These are phyloP conservation scores for Tamias sibiricus DNA, from an alignment of 2,113 vertebrate genomes.

Conservation along the genomic window DNA sequence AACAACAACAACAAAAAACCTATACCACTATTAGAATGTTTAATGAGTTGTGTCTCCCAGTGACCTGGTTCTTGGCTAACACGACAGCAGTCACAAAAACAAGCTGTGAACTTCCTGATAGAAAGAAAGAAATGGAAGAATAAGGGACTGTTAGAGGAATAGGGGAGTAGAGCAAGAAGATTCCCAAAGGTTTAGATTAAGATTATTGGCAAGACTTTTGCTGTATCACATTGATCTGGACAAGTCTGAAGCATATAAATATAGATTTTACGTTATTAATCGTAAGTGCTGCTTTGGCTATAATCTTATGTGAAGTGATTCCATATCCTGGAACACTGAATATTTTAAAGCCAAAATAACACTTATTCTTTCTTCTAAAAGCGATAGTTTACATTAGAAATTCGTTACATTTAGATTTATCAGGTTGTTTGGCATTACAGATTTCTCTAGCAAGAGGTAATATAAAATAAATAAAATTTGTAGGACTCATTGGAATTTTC, in stretches of 20 bases:
- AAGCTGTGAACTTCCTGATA: not conserved
- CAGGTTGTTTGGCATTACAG: not conserved
- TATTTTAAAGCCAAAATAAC: constrained; percentile 34
- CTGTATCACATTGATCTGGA: not conserved
- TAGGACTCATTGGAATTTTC: not conserved
- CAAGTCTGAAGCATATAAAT: constrained; percentile 17
- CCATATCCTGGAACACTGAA: not conserved
- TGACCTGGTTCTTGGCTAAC: constrained; percentile 13
- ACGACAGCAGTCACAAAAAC: not conserved
- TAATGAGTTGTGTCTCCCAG: constrained; percentile 28
- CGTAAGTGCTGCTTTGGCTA: not conserved
- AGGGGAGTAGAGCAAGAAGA: not conserved
- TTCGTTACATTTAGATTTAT: not conserved
- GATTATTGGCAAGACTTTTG: not conserved
- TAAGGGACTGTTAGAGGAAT: not conserved
- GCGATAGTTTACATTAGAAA: not conserved
- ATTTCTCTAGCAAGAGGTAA: not conserved
- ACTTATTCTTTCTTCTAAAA: constrained; percentile 35
- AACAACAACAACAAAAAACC: too few relatives aligned
- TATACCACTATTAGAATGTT: not conserved
- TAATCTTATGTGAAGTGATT: not conserved
- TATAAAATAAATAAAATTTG: not conserved
- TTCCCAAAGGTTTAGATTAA: not conserved
- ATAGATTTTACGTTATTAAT: not conserved
- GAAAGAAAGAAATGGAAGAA: not conserved